phyloP scores from a whole-genome alignment of 2,888 invertebrate species.

The Hecatera dysodea region DNA sequence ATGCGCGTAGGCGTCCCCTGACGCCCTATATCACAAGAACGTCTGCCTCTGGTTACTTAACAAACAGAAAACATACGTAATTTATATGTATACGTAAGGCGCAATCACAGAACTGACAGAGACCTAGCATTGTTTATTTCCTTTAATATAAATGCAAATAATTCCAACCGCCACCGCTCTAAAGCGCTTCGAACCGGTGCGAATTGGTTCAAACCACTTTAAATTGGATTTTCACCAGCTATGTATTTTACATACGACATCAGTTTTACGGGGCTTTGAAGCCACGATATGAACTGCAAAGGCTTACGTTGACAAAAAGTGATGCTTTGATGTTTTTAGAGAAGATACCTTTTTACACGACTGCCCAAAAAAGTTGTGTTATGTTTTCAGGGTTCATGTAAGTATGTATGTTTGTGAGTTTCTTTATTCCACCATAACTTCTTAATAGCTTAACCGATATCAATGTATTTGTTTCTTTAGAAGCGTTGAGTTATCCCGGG shows the following conservation, averaged over 20 bases:
- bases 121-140: slow-evolving; percentile 53
- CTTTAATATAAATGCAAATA: slow-evolving; percentile 65
- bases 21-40: too few species aligned
- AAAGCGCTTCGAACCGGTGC: slow-evolving; percentile 22
- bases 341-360: too few species aligned
- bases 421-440: too few species aligned
- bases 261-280: slow-evolving; percentile 25
- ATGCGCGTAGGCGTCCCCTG: neutral
- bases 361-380: too few species aligned
- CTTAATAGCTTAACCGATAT: too few species aligned
- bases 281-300: neutral
- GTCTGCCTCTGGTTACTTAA: neutral
- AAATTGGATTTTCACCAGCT: slow-evolving; percentile 60
- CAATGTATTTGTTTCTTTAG: too few species aligned
- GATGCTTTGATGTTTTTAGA: too few species aligned
- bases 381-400: too few species aligned
- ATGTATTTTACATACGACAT: slow-evolving; percentile 45
- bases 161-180: slow-evolving; percentile 24
- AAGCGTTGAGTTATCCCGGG: too few species aligned
- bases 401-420: too few species aligned
- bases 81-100: neutral
- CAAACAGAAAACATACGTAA: slow-evolving; percentile 5
- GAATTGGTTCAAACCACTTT: slow-evolving; percentile 53
- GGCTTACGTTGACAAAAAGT: neutral
- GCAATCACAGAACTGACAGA: slow-evolving; percentile 40